A percentile compares a stretch with the other conserved stretches of the same genome.
Conservation (phyloP, 2,113 vertebrate species). For the Polyodon spathula region DNA sequence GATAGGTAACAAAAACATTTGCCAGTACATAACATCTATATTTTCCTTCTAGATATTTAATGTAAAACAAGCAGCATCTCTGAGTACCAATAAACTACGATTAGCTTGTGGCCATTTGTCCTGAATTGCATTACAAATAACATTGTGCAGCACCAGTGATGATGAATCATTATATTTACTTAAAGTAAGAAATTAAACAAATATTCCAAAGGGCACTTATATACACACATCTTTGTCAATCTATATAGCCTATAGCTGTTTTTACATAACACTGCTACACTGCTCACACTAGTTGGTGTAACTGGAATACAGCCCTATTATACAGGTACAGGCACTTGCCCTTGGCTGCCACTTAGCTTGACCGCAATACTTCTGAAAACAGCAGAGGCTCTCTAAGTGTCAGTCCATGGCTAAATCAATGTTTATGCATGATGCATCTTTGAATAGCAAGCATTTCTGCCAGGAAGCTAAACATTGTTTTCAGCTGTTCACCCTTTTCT, state of each 20-base stretch:
- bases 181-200: background rate
- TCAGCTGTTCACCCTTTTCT: constrained; percentile 62
- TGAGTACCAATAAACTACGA: background rate
- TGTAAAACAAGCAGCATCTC: background rate
- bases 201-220: background rate
- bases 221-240: background rate
- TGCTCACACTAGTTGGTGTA: constrained; percentile 30
- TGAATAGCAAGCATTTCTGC: constrained; percentile 70
- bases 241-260: background rate
- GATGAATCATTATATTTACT: background rate
- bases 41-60: background rate
- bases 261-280: background rate
- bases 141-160: background rate
- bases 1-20: background rate
- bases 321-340: constrained; percentile 48
- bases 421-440: constrained; percentile 66
- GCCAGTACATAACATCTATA: background rate
- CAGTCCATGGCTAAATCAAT: constrained; percentile 65
- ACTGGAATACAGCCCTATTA: constrained; percentile 42
- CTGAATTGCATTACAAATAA: background rate
- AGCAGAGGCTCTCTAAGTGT: constrained; percentile 53
- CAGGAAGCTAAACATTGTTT: constrained; percentile 66
- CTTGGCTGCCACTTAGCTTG: constrained; percentile 49
- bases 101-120: background rate
- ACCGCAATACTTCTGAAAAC: constrained; percentile 48